Conservation (phyloP, 2,113 vertebrate genomes). For the Ancistrus triradiatus region DNA sequence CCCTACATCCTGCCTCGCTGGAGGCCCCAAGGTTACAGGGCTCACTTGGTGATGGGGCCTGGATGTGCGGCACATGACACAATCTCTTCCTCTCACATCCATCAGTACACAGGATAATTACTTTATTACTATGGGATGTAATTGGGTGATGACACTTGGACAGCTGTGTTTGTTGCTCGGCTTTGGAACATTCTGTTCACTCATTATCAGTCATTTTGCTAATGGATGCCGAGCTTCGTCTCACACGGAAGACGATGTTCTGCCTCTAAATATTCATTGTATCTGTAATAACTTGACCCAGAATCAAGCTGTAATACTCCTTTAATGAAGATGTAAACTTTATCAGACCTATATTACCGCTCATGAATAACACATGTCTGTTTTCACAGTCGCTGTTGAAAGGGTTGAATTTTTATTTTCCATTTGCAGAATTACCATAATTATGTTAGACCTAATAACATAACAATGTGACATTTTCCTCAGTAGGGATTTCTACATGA, state of each 20-base stretch:
- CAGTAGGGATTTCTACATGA: no score
- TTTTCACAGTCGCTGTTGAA: not conserved
- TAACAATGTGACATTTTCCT: no score
- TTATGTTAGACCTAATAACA: no score
- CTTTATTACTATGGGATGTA: not conserved
- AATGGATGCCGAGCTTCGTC: conserved; percentile 5
- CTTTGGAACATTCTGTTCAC: not conserved
- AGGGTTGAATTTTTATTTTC: no score
- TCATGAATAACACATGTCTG: not conserved
- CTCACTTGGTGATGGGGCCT: no score
- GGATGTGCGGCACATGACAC: no score
- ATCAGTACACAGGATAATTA: not conserved
- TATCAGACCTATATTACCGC: not conserved
- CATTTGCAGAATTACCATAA: no score
- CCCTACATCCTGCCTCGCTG: no score
- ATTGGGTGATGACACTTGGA: not conserved
- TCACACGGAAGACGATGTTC: conserved; percentile 2
- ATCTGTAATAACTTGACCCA: conserved; percentile 13
- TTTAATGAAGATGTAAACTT: conserved; percentile 7
- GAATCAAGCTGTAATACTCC: not conserved
- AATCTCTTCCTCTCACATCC: no score
- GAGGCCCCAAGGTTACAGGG: no score
- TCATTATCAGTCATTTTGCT: conserved; percentile 25
- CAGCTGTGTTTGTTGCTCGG: not conserved
- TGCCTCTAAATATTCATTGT: conserved; percentile 5